Conservation (phyloP, 2,113 vertebrate genomes). For the Thermophis baileyi region DNA sequence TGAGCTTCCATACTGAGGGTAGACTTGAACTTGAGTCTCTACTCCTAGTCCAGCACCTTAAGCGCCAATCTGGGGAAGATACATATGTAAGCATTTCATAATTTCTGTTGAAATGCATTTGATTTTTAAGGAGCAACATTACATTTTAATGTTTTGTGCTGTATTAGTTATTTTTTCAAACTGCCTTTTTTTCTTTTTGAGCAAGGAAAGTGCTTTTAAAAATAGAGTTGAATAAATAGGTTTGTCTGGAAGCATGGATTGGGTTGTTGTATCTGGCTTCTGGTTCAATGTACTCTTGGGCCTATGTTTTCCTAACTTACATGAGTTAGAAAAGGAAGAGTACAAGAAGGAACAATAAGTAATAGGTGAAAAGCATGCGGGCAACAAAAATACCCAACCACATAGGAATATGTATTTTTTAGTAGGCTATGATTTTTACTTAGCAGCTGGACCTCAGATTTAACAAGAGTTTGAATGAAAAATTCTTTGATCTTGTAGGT, state of each 20-base stretch:
- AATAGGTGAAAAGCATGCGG: background rate
- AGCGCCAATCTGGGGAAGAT: background rate
- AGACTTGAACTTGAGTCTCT: background rate
- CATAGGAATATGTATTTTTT: background rate
- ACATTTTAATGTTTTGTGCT: background rate
- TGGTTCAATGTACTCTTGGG: background rate
- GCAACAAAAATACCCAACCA: background rate
- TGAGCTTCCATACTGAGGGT: background rate
- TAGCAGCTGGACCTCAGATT: background rate
- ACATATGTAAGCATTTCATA: background rate
- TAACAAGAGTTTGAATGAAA: background rate
- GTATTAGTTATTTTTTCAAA: background rate
- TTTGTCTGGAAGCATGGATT: background rate
- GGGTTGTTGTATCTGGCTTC: background rate
- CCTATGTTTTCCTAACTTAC: background rate
- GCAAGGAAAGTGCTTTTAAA: background rate
- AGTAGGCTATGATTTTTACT: background rate
- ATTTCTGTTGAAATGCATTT: background rate
- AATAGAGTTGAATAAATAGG: slow-evolving; percentile 23
- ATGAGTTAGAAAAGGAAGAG: background rate
- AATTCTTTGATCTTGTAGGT: background rate
- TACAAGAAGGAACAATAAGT: background rate
- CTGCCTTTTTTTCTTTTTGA: background rate
- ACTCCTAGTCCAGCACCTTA: background rate
- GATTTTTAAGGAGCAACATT: background rate